Evolutionary conservation across 2,113 vertebrate species (phyloP).

Genomic region (Entomyzon cyanotis): DNA sequence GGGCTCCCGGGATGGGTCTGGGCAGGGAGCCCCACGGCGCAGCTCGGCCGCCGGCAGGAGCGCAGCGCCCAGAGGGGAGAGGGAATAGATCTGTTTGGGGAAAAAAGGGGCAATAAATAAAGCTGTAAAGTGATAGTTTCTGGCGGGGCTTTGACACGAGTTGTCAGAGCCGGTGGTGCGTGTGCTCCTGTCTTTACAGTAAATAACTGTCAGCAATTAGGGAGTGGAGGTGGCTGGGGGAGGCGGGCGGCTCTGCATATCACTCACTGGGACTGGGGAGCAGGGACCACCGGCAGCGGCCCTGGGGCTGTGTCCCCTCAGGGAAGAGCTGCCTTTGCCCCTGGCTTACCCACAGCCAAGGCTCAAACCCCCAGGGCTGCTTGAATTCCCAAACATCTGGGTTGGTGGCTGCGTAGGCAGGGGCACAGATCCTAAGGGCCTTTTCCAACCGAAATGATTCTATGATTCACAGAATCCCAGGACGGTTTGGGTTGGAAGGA

Average conservation of each 20-base stretch:
- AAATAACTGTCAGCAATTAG: slow-evolving; percentile 58
- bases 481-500: neutral
- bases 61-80: neutral
- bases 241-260: neutral
- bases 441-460: neutral
- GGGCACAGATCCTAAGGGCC: neutral
- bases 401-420: neutral
- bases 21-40: neutral
- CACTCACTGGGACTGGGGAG: neutral
- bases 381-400: rapidly evolving
- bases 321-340: neutral
- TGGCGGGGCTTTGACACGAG: slow-evolving; percentile 42
- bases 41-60: neutral
- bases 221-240: neutral
- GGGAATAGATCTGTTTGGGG: neutral
- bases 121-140: neutral
- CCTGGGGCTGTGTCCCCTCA: neutral
- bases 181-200: slow-evolving; percentile 25
- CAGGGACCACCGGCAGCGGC: neutral
- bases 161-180: slow-evolving; percentile 32
- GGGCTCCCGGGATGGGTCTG: rapidly evolving
- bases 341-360: rapidly evolving
- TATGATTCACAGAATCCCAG: neutral
- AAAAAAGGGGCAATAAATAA: neutral
- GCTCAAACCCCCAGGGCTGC: neutral